These are phyloP conservation scores for Catostylus mosaicus DNA, from an alignment of 30 jellyfish, hydroid and myxozoan species.

Conservation along the genomic window DNA sequence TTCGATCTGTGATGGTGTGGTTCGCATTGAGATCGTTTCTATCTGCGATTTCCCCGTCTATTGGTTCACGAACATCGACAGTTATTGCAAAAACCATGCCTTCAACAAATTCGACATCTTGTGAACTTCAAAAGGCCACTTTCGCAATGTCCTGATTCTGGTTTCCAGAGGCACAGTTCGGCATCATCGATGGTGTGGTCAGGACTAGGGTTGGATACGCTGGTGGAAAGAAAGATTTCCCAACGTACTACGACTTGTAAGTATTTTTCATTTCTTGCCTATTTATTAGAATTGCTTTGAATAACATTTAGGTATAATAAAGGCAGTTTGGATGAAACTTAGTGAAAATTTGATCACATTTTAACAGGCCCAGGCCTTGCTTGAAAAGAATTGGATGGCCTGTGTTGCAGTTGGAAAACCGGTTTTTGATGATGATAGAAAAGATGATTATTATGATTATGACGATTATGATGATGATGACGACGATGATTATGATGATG, in stretches of 20 bases:
- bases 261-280: slow-evolving; percentile 24
- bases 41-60: slow-evolving; percentile 24
- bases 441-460: no score
- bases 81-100: slow-evolving; percentile 43
- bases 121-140: slow-evolving; percentile 80
- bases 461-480: no score
- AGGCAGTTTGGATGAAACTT: no score
- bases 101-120: slow-evolving; percentile 30
- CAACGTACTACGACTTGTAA: slow-evolving; percentile 86
- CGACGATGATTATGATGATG: no score
- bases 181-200: slow-evolving; percentile 84
- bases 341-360: no score
- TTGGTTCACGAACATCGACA: slow-evolving; percentile 37
- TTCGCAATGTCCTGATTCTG: slow-evolving; percentile 99
- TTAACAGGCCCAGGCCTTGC: no score
- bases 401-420: neutral
- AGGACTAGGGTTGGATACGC: slow-evolving; percentile 96
- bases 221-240: slow-evolving; percentile 81
- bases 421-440: no score
- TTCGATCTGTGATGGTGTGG: slow-evolving; percentile 22
- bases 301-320: no score
- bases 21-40: neutral
- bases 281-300: no score
- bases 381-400: no score
- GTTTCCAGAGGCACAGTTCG: slow-evolving; percentile 99